Evolutionary conservation across 2,797 vertebrate species (phyloP).

Genomic region (Anisognathus igniventris): DNA sequence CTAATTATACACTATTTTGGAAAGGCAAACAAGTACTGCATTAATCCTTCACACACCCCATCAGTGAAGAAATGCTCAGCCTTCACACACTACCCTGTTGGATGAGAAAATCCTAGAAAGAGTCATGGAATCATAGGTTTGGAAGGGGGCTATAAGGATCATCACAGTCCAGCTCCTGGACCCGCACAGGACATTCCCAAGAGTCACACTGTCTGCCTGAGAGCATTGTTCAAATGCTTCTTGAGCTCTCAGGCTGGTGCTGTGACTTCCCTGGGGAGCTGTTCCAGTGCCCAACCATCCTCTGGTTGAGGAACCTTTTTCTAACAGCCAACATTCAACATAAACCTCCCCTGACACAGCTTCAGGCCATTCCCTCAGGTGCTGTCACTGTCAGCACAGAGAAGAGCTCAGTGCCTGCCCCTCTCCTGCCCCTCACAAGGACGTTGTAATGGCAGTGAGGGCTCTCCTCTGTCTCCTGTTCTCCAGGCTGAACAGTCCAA

Average conservation of each 20-base stretch:
- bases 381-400: background rate
- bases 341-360: background rate
- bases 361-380: background rate
- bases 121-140: background rate
- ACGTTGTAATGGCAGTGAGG: background rate
- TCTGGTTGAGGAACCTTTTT: background rate
- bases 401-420: background rate
- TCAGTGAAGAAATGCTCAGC: background rate
- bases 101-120: background rate
- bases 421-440: background rate
- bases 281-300: background rate
- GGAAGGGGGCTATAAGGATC: background rate
- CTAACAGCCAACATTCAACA: background rate
- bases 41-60: background rate
- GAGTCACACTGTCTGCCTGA: background rate
- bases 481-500: background rate
- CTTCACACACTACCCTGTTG: background rate
- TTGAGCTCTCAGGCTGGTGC: background rate
- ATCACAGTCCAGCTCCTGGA: background rate
- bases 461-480: background rate
- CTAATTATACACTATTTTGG: background rate
- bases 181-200: background rate
- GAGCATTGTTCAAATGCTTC: background rate
- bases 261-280: background rate
- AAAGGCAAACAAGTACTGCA: background rate